These are phyloP conservation scores for Sebastes vulpes DNA, from an alignment of 2,797 vertebrate genomes.

Conservation along the genomic window DNA sequence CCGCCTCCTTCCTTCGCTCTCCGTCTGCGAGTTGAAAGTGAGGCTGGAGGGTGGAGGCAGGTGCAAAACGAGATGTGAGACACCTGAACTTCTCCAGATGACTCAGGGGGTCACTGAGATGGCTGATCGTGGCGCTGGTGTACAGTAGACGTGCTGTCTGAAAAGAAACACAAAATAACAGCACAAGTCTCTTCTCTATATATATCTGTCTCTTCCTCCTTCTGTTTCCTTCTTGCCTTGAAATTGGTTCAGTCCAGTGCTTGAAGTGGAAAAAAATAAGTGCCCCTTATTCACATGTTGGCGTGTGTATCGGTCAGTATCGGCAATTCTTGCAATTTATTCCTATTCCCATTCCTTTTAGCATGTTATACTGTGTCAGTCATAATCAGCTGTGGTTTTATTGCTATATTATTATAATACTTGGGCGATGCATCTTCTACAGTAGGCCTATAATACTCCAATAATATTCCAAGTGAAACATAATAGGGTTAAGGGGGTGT, in stretches of 20 bases:
- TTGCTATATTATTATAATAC: too few relatives aligned
- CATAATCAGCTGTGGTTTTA: too few relatives aligned
- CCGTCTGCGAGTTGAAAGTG: conserved; percentile 32
- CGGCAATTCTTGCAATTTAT: too few relatives aligned
- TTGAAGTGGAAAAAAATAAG: too few relatives aligned
- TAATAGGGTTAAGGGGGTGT: too few relatives aligned
- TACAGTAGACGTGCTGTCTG: background rate
- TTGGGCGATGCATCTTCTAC: too few relatives aligned
- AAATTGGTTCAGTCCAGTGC: background rate
- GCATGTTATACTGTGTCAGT: too few relatives aligned
- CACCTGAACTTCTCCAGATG: conserved; percentile 49
- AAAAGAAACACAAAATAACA: background rate
- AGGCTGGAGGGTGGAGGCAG: conserved; percentile 55
- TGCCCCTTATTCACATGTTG: too few relatives aligned
- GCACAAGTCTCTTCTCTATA: background rate
- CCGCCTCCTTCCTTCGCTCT: conserved; percentile 26
- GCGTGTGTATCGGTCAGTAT: too few relatives aligned
- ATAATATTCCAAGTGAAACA: too few relatives aligned
- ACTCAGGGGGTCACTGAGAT: conserved; percentile 17
- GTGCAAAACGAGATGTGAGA: conserved; percentile 49
- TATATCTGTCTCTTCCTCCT: background rate
- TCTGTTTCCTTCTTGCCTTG: background rate
- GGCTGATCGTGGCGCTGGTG: background rate
- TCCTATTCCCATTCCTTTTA: too few relatives aligned
- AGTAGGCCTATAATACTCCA: too few relatives aligned